Base-by-base conservation (phyloP, 2,888 invertebrate species). In the Sisyra terminalis region DNA sequence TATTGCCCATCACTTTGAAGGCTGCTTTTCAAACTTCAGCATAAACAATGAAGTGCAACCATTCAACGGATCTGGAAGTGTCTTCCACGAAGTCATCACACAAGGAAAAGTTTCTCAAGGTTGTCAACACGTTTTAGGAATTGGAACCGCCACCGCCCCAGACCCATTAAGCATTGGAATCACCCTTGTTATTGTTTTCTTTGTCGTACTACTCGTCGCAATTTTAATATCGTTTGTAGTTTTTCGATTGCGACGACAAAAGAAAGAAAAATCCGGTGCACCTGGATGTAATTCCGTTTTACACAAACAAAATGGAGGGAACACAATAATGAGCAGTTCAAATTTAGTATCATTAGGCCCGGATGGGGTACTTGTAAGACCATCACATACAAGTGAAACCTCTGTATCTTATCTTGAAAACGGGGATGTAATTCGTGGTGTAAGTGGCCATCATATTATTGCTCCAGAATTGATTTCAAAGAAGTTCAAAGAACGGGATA, bases 161-260 rank as follows among this genome's bases (percentile, higher is more conserved):
- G 86, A 88, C 64, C 90, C 90, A 0, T 66, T 94, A 7, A 88
- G 86, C 54, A 88, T 93, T 47, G 94, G 93, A 42, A 83, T 94
- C 45, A 92, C 92, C 1, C 67, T 94, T 29, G 90, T 94, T 14
- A 88, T 93, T 47, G 87, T 89, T 16, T 93, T 96, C 67, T 93
- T 96, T 56, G 82, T 88, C 5, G 83, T 92, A 46, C 65, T 93
- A 10, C 71, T 92, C 40, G 80, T 92, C 9, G 89, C 89, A 10
- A 89, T 92, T 52, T 69, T 88, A 44, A 84, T 86, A 14, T 90
- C 89, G 39, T 93, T 93, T 55, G 74, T 93, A n/a, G 86, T 92
- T 32, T 92, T 92, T 60, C 77, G 90, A 35, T 69, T 90, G 47
- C 73, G 92, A 13, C 81, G 85, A 42, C 86, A 89, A 58, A 85